Conservation (phyloP, 2,888 invertebrate species). For the Tholera decimalis region DNA sequence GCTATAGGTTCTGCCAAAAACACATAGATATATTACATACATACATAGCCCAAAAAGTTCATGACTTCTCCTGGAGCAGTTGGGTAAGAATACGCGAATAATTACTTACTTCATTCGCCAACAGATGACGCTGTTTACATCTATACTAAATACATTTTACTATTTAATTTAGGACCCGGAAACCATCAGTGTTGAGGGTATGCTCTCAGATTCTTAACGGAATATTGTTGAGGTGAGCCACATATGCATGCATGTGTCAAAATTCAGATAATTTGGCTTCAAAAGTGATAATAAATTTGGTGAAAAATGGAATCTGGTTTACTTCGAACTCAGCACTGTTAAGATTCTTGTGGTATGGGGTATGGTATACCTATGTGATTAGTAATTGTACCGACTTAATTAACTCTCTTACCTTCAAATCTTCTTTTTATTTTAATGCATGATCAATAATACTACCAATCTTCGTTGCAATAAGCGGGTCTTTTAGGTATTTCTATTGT, state of each 20-base stretch:
- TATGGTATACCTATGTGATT: not conserved
- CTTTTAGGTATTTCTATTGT: not conserved
- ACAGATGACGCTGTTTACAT: constrained; percentile 27
- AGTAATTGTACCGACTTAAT: not conserved
- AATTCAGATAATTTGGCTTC: constrained; percentile 8
- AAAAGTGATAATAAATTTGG: constrained; percentile 52
- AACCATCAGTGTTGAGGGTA: constrained; percentile 75
- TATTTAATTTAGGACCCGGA: constrained; percentile 72
- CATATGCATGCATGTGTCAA: constrained; percentile 42
- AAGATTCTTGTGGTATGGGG: constrained; percentile 4
- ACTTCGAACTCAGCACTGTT: constrained; percentile 41
- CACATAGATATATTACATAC: no score
- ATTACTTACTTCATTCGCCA: not conserved
- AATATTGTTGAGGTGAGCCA: constrained; percentile 81
- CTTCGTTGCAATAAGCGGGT: not conserved
- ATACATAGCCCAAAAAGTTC: no score
- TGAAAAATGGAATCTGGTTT: constrained; percentile 72
- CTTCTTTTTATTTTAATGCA: not conserved
- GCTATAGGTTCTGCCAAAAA: no score
- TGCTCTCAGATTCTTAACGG: constrained; percentile 80
- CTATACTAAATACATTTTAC: constrained; percentile 20
- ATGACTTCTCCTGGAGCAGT: no score
- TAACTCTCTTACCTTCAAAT: not conserved
- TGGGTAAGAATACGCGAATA: no score
- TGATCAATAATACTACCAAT: not conserved